Conservation (phyloP, 2,797 vertebrate genomes). For the Sebastes matsubarae region DNA sequence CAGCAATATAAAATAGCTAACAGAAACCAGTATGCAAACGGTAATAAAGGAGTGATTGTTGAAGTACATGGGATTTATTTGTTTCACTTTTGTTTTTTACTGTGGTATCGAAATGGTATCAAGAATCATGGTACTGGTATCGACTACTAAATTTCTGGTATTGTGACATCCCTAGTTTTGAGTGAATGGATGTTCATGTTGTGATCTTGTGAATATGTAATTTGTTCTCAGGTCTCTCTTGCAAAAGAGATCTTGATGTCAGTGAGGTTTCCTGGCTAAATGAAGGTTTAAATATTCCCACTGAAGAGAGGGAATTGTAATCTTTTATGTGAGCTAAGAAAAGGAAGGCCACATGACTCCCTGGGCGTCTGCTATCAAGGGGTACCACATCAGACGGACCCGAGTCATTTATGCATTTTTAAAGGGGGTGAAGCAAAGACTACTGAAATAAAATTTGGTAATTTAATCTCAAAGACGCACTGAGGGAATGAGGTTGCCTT, state of each 20-base stretch:
- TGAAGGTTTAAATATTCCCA: background rate
- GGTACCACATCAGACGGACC: constrained; percentile 20
- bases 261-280: background rate
- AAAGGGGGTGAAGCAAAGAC: constrained; percentile 18
- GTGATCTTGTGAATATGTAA: background rate
- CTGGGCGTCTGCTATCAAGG: constrained; percentile 3
- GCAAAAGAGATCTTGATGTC: background rate
- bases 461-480: constrained; percentile 51
- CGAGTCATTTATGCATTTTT: constrained; percentile 52
- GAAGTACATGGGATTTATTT: background rate
- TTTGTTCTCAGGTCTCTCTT: background rate
- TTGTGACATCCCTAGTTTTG: background rate
- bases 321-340: constrained; percentile 10
- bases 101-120: background rate
- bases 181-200: background rate
- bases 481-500: constrained; percentile 52
- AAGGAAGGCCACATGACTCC: background rate
- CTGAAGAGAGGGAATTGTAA: background rate
- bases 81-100: background rate
- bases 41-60: background rate
- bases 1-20: too few species aligned
- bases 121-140: background rate
- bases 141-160: background rate
- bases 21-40: too few species aligned
- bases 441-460: constrained; percentile 49